Conservation (phyloP, 2,797 vertebrate genomes). For the Ctenopoma kingsleyae region DNA sequence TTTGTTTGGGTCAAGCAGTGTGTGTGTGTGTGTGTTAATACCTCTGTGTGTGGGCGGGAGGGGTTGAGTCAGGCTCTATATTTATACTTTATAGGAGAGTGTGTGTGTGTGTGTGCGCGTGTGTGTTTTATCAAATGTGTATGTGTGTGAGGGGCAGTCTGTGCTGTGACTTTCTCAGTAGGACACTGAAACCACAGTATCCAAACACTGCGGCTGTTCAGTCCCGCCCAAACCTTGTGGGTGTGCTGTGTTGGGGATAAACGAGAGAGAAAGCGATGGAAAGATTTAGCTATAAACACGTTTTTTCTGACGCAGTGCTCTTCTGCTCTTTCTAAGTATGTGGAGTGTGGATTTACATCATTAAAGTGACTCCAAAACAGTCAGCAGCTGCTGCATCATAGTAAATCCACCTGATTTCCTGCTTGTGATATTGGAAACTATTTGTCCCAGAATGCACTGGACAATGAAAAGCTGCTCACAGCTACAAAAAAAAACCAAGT, state of each 20-base stretch:
- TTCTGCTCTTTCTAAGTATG: constrained; percentile 4
- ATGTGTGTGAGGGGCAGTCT: constrained; percentile 62
- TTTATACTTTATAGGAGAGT: constrained; percentile 54
- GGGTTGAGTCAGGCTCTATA: constrained; percentile 71
- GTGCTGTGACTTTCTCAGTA: constrained; percentile 75
- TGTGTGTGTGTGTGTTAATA: constrained; percentile 23
- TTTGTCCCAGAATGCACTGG: background rate
- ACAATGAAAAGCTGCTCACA: background rate
- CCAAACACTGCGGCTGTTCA: constrained; percentile 49
- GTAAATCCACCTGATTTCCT: background rate
- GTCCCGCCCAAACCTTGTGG: constrained; percentile 54
- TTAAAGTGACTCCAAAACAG: background rate
- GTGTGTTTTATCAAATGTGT: background rate
- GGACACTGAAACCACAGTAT: constrained; percentile 61
- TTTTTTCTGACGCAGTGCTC: constrained; percentile 7
- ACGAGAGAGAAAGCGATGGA: constrained; percentile 19
- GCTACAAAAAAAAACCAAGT: background rate
- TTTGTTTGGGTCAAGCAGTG: constrained; percentile 30
- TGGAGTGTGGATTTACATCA: background rate
- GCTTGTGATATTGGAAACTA: background rate
- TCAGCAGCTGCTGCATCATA: background rate
- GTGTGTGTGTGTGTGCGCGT: background rate
- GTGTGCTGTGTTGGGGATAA: constrained; percentile 45
- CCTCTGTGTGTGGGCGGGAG: constrained; percentile 63
- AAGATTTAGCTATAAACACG: constrained; percentile 14